These are phyloP conservation scores for Myzus persicae DNA, from an alignment of 1,140 invertebrate species.

Conservation along the genomic window DNA sequence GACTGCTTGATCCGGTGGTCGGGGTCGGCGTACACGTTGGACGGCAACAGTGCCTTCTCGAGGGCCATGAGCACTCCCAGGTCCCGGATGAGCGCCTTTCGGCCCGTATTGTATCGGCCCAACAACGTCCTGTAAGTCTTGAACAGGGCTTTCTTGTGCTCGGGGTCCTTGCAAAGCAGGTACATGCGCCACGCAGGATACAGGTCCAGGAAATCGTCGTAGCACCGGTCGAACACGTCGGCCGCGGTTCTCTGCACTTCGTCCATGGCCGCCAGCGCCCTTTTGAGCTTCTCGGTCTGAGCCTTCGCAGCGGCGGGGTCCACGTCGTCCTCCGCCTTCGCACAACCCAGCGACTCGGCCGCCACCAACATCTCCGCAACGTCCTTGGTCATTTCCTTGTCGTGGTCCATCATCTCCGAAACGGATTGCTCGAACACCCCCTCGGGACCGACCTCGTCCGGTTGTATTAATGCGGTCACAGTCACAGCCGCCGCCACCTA, in stretches of 20 bases:
- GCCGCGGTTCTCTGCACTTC: neutral
- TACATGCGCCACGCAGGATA: conserved; percentile 29
- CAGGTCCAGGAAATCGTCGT: neutral
- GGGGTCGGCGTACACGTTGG: neutral
- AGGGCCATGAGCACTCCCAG: neutral
- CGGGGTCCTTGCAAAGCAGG: neutral
- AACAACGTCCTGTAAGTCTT: neutral
- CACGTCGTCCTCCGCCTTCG: neutral
- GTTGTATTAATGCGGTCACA: neutral
- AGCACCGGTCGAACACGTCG: neutral
- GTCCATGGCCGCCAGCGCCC: neutral
- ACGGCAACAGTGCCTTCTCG: neutral
- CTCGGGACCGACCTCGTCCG: neutral
- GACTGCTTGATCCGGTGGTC: neutral
- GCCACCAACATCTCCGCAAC: conserved; percentile 21
- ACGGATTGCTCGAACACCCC: neutral
- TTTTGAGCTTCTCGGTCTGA: neutral
- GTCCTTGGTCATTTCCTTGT: neutral
- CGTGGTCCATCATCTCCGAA: neutral
- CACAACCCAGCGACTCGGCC: neutral
- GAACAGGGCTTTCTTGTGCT: neutral
- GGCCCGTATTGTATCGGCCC: neutral
- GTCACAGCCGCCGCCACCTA: neutral
- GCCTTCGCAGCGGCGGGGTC: no score
- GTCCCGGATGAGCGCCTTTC: neutral